Base-by-base conservation (phyloP, 1,140 invertebrate genomes). In the Arion vulgaris region DNA sequence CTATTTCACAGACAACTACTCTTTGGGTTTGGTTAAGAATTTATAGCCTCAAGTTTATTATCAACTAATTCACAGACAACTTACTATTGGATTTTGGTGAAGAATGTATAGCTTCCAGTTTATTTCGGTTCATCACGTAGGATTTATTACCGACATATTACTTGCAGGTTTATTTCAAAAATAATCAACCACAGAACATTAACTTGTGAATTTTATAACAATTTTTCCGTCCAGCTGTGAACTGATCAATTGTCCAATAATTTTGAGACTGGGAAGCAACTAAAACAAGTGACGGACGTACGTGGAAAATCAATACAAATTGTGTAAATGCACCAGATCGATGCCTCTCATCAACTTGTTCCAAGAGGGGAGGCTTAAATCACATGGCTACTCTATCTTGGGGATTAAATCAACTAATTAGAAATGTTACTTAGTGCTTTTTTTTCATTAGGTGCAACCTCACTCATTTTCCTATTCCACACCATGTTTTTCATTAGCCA, bases 301-400 rank as follows among this genome's bases (percentile, higher is more conserved):
- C 1, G 74, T 41, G 41, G 62, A 66, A 76, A 76, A 76, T 76
- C 74, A 76, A 76, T 76, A 76, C 41, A 34, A 76, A 76, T 76
- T 49, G 74, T 76, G 74, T 49, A 38, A 76, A 76, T 76, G 74
- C 32, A 36, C 26, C 19, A 51, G 74, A 76, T 76, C 74, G 53
- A 76, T 51, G 41, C 45, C 15, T 51, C 28, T 66, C 62, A 66
- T 66, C 62, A 66, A 32, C n/a, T 11, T 32, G 32, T 66, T 66
- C 11, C n/a, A 7, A 28, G n/a, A 32, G 62, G 28, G 62, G n/a
- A 66, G 17, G 62, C 62, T 7, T 66, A 66, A 66, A 66, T 66
- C 62, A 66, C 28, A 32, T 9, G 62, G 32, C 62, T 66, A 7
- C 28, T 66, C 62, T 66, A 66, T 66, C 28, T 7, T 9, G n/a